phyloP scores from a whole-genome alignment of 2,888 invertebrate genomes.

The Cantharis rufa region DNA sequence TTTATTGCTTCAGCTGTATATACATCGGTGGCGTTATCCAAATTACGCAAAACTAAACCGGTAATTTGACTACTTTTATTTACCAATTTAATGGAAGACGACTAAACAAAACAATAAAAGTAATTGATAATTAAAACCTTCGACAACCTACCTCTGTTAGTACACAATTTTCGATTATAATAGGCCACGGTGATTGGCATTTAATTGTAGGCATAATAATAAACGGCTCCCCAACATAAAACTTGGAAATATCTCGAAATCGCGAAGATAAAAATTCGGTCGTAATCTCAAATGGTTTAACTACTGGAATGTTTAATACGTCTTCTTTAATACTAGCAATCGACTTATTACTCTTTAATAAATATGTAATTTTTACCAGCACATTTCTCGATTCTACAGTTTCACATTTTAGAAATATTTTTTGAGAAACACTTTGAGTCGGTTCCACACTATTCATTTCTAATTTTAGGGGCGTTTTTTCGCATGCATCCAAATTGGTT shows the following conservation, averaged over 20 bases:
- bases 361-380: slow-evolving; percentile 60
- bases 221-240: slow-evolving; percentile 70
- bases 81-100: slow-evolving; percentile 41
- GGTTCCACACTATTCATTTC: slow-evolving; percentile 47
- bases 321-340: slow-evolving; percentile 63
- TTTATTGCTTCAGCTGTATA: slow-evolving; percentile 55
- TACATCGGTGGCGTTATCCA: slow-evolving; percentile 60
- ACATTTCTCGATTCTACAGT: slow-evolving; percentile 65
- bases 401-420: slow-evolving; percentile 66
- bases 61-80: slow-evolving; percentile 52
- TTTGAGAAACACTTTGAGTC: slow-evolving; percentile 43
- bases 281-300: slow-evolving; percentile 72
- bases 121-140: not conserved
- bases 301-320: slow-evolving; percentile 64
- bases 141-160: slow-evolving; percentile 62
- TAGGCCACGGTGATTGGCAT: slow-evolving; percentile 72
- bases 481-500: slow-evolving; percentile 56
- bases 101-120: slow-evolving; percentile 32
- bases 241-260: slow-evolving; percentile 68
- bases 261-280: slow-evolving; percentile 68
- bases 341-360: slow-evolving; percentile 48
- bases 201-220: slow-evolving; percentile 71
- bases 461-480: slow-evolving; percentile 57
- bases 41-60: slow-evolving; percentile 53
- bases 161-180: slow-evolving; percentile 67